Base-by-base conservation (phyloP, 1,140 invertebrate species). In the Adoxophyes honmai region DNA sequence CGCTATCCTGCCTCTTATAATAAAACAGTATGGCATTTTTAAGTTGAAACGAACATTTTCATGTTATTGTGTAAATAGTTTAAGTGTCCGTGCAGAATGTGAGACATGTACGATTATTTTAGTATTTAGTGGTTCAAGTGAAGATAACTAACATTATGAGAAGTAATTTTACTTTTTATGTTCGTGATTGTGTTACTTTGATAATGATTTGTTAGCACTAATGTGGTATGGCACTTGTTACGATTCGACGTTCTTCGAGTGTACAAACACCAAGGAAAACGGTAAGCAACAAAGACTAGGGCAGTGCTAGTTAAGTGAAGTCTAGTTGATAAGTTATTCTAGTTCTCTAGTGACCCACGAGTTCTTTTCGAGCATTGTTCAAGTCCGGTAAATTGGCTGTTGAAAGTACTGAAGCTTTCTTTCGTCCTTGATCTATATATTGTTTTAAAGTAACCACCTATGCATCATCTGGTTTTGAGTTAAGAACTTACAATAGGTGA, bases 221-320 rank as follows among this genome's bases (percentile, higher is more conserved):
- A 82, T 88, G 81, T 88, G 85, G 75, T 77, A 88, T 88, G 85
- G 85, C 85, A 80, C 82, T 88, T 72, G 81, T 88, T 76, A 88
- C 82, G 69, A 88, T 88, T 75, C 82, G 81, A 63, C 85, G 85
- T 76, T 85, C 85, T 73, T 77, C 83, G 61, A 88, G 81, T 79
- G 78, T 88, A 72, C 85, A 82, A 78, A 78, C 85, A 80, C 80
- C 80, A 75, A 84, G 74, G 71, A 82, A 86, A 84, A 78, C 85
- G 80, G 85, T 88, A 71, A 81, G 81, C 79, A 72, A 73, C 64
- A 64, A 76, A 65, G 71, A 75, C 66, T 73, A 75, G 70, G 71
- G 66, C 75, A 15, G 15, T 16, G 11, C 44, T 39, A 52, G 10
- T 39, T 44, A 14, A 21, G 16, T 42, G 10, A 18, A 48, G 18